Percentiles rank a stretch among this genome's conserved stretches.
phyloP scores from a whole-genome alignment of 2,888 invertebrate genomes.

The Pammene aurita region DNA sequence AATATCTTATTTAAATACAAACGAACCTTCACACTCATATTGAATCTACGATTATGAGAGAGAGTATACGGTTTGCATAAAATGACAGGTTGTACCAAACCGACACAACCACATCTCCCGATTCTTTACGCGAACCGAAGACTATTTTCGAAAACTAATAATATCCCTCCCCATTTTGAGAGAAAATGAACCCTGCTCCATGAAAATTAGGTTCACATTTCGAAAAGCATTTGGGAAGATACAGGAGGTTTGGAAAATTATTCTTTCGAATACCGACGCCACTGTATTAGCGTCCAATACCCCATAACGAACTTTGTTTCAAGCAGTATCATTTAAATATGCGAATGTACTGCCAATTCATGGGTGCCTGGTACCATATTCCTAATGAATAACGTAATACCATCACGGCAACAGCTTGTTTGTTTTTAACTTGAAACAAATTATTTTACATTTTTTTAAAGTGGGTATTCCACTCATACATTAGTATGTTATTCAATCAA shows the following conservation, averaged over 20 bases:
- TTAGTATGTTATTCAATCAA: too few species aligned
- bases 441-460: too few species aligned
- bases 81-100: conserved; percentile 2
- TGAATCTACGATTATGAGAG: conserved; percentile 6
- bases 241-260: conserved; percentile 8
- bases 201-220: neutral
- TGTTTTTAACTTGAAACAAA: neutral
- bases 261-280: conserved; percentile 10
- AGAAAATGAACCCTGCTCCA: neutral
- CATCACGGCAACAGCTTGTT: neutral
- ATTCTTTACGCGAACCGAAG: neutral
- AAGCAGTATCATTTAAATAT: conserved; percentile 32
- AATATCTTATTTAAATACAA: conserved; percentile 2
- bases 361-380: conserved; percentile 32
- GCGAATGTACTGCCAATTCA: conserved; percentile 23
- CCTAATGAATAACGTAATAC: conserved; percentile 23
- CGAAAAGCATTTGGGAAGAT: neutral
- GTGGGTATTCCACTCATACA: too few species aligned
- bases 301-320: conserved; percentile 19
- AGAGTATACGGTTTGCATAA: conserved; percentile 14
- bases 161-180: neutral
- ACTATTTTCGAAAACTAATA: neutral
- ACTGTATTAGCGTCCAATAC: conserved; percentile 23
- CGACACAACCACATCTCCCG: conserved; percentile 15
- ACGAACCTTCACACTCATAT: conserved; percentile 7